phyloP scores from a whole-genome alignment of 2,888 invertebrate genomes.

The Amphimallon solstitiale region DNA sequence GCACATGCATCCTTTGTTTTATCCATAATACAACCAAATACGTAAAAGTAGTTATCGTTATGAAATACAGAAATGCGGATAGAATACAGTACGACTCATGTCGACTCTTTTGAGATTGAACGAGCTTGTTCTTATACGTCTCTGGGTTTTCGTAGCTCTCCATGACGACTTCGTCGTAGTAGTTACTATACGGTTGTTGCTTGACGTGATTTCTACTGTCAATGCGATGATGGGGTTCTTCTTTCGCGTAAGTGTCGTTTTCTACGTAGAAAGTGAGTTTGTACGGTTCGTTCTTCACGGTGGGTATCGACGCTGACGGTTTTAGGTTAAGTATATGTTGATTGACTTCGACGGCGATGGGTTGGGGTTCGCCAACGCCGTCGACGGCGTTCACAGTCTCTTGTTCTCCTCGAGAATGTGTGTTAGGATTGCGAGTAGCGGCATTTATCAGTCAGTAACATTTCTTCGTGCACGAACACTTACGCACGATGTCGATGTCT shows the following conservation, averaged over 20 bases:
- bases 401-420: conserved; percentile 38
- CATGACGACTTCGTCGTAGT: conserved; percentile 58
- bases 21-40: conserved; percentile 62
- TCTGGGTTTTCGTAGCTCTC: conserved; percentile 56
- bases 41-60: conserved; percentile 61
- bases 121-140: conserved; percentile 45
- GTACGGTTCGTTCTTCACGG: conserved; percentile 53
- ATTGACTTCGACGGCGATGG: conserved; percentile 43
- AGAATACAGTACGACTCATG: conserved; percentile 61
- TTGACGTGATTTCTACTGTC: conserved; percentile 35
- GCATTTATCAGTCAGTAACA: conserved; percentile 80
- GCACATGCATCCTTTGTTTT: conserved; percentile 60
- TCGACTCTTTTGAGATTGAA: conserved; percentile 41
- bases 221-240: conserved; percentile 24
- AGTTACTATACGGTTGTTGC: conserved; percentile 47
- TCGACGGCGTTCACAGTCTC: conserved; percentile 38
- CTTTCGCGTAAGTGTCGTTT: conserved; percentile 48
- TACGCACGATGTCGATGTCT: conserved; percentile 95
- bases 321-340: conserved; percentile 52
- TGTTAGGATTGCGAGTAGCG: conserved; percentile 67
- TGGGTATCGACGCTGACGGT: conserved; percentile 47
- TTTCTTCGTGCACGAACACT: conserved; percentile 95
- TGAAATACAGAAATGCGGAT: conserved; percentile 62
- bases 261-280: conserved; percentile 59
- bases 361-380: conserved; percentile 41